Evolutionary conservation across 2,797 vertebrate species (phyloP).

Genomic region (Neostethus bicornis): DNA sequence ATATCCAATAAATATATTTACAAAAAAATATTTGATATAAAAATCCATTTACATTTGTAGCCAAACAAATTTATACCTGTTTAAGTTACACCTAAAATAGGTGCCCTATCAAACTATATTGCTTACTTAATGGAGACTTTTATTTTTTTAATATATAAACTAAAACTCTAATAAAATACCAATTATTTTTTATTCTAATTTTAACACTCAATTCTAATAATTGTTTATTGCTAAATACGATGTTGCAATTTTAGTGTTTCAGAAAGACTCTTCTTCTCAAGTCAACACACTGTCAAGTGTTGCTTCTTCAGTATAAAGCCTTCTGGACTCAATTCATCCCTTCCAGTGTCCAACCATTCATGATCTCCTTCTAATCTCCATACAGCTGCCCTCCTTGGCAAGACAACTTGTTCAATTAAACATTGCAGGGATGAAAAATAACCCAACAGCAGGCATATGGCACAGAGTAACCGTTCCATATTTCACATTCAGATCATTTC

Average conservation of each 20-base stretch:
- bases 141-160: no score
- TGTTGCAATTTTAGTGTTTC: constrained; percentile 16
- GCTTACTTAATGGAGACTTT: no score
- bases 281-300: constrained; percentile 46
- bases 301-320: constrained; percentile 56
- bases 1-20: no score
- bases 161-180: no score
- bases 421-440: constrained; percentile 26
- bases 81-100: no score
- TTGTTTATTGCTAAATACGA: constrained; percentile 37
- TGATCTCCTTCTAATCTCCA: constrained; percentile 65
- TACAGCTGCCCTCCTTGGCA: constrained; percentile 73
- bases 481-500: constrained; percentile 50
- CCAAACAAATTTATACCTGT: no score
- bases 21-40: no score
- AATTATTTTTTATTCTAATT: constrained; percentile 1
- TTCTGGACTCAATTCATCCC: constrained; percentile 67
- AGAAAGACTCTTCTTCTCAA: constrained; percentile 28
- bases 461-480: constrained; percentile 34
- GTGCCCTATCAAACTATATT: no score
- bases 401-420: constrained; percentile 52
- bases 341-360: constrained; percentile 74
- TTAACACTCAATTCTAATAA: background rate
- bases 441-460: constrained; percentile 30
- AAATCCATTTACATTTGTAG: no score